These are phyloP conservation scores for Patella ulyssiponensis DNA, from an alignment of 2,888 invertebrate genomes.

Conservation along the genomic window DNA sequence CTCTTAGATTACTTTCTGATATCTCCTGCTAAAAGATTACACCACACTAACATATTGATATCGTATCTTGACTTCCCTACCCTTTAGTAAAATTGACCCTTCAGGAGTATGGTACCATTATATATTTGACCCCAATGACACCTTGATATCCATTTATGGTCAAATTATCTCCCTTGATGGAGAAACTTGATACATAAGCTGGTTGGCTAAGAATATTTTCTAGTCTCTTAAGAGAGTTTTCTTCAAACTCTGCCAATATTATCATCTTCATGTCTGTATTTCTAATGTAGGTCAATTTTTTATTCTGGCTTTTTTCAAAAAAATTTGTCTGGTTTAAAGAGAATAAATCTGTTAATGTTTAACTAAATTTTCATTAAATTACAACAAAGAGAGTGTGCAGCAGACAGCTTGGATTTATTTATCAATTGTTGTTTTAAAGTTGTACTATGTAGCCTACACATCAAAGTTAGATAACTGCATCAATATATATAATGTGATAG, in stretches of 20 bases:
- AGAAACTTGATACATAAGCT: slow-evolving; percentile 12
- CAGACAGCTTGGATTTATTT: too few species aligned
- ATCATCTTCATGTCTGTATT: slow-evolving; percentile 7
- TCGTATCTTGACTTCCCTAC: not conserved
- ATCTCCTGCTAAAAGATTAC: slow-evolving; percentile 7
- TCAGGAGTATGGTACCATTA: not conserved
- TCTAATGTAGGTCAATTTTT: slow-evolving; percentile 7
- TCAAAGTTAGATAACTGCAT: too few species aligned
- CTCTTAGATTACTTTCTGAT: not conserved
- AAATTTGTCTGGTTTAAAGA: too few species aligned
- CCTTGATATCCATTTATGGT: slow-evolving; percentile 7
- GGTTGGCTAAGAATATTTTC: slow-evolving; percentile 6
- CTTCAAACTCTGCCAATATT: not conserved
- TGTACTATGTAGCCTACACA: too few species aligned
- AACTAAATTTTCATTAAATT: too few species aligned
- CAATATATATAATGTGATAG: too few species aligned
- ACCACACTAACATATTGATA: not conserved
- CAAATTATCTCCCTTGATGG: slow-evolving; percentile 10
- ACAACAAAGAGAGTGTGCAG: too few species aligned
- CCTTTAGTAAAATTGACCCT: slow-evolving; percentile 7
- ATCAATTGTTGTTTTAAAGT: too few species aligned
- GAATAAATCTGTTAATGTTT: too few species aligned
- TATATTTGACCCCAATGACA: slow-evolving; percentile 4
- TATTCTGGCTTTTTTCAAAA: not conserved
- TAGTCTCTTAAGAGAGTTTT: slow-evolving; percentile 7